A percentile compares a stretch with the other conserved stretches of the same genome.
Evolutionary conservation across 1,140 invertebrate genomes (phyloP).

Genomic region (Drosophila kohkoa): DNA sequence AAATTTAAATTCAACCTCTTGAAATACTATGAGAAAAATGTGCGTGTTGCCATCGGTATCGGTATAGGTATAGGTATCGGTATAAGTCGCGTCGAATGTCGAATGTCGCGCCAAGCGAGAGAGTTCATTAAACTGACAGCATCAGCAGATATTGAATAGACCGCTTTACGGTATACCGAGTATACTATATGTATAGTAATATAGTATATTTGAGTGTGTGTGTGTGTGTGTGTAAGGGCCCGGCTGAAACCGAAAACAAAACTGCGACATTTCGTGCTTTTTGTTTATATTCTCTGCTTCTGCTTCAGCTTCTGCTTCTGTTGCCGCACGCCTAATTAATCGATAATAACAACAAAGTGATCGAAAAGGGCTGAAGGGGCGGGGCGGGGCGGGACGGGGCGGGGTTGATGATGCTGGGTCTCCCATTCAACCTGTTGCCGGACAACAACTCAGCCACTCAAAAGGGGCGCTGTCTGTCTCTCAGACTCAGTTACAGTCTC

Average conservation of each 20-base stretch:
- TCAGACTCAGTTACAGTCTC: neutral
- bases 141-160: slow-evolving; percentile 1
- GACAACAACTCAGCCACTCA: neutral
- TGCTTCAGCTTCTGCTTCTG: slow-evolving; percentile 7
- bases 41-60: slow-evolving; percentile 40
- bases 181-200: neutral
- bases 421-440: slow-evolving; percentile 65
- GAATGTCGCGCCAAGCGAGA: neutral
- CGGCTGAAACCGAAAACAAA: slow-evolving; percentile 65
- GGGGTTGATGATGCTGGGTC: neutral
- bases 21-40: slow-evolving; percentile 66
- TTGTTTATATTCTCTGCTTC: slow-evolving; percentile 26
- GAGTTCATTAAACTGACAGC: slow-evolving; percentile 63
- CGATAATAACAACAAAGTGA: slow-evolving; percentile 20
- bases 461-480: too few species aligned
- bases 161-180: neutral
- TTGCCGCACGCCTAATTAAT: slow-evolving; percentile 43
- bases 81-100: too few species aligned
- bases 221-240: slow-evolving; percentile 49
- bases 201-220: neutral
- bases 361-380: slow-evolving; percentile 9
- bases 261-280: slow-evolving; percentile 68
- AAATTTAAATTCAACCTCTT: slow-evolving; percentile 18
- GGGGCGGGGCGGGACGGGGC: neutral
- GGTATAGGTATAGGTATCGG: too few species aligned